These are phyloP conservation scores for Hormaphis cornu DNA, from an alignment of 1,140 invertebrate genomes.

Conservation along the genomic window DNA sequence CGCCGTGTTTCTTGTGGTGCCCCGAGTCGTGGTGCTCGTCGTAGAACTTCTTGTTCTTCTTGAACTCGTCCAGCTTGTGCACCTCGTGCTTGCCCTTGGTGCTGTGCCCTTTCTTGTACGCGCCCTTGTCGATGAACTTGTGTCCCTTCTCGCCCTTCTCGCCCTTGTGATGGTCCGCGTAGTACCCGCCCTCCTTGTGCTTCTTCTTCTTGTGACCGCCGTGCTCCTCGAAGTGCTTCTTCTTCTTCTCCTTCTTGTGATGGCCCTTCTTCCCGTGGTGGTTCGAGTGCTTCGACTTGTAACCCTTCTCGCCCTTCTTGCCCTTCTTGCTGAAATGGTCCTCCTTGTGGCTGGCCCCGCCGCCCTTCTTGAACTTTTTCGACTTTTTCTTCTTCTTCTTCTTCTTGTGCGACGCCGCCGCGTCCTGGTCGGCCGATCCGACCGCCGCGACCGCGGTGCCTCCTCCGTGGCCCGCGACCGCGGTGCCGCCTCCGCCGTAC, in stretches of 20 bases:
- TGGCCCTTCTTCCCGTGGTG: slow-evolving; percentile 58
- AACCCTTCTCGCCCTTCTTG: slow-evolving; percentile 49
- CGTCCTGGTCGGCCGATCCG: background rate
- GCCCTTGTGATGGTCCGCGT: slow-evolving; percentile 46
- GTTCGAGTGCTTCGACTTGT: slow-evolving; percentile 52
- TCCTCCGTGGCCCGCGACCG: background rate
- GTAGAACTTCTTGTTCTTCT: slow-evolving; percentile 61
- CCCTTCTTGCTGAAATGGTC: slow-evolving; percentile 50
- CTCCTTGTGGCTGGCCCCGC: slow-evolving; percentile 43
- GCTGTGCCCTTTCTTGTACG: slow-evolving; percentile 54
- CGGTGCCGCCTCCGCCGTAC: background rate
- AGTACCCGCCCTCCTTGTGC: slow-evolving; percentile 47
- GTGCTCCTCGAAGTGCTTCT: slow-evolving; percentile 54
- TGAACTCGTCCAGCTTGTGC: slow-evolving; percentile 60
- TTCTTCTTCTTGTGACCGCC: slow-evolving; percentile 56
- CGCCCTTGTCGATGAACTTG: slow-evolving; percentile 53
- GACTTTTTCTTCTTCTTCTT: slow-evolving; percentile 29
- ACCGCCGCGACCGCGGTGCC: too few species aligned
- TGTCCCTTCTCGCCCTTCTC: slow-evolving; percentile 56
- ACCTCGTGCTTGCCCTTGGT: slow-evolving; percentile 57
- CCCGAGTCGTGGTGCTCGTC: slow-evolving; percentile 55
- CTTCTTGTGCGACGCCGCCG: slow-evolving; percentile 35
- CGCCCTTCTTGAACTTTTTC: slow-evolving; percentile 34
- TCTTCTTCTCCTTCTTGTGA: slow-evolving; percentile 55
- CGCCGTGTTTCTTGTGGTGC: slow-evolving; percentile 53